Base-by-base conservation (phyloP, 2,113 vertebrate genomes). In the Paedocypris sp. region DNA sequence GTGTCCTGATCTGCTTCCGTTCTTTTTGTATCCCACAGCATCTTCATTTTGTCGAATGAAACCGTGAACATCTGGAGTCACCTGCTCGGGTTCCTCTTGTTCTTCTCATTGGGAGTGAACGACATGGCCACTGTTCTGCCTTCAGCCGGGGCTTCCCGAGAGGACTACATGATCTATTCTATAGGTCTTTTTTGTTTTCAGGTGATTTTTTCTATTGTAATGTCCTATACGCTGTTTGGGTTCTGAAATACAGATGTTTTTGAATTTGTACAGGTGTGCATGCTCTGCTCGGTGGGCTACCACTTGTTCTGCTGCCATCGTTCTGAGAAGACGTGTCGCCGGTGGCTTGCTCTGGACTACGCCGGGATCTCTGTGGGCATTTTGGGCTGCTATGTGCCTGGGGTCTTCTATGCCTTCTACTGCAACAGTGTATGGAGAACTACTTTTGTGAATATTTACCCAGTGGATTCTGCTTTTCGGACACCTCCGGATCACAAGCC, bases 41-140 rank as follows among this genome's bases (percentile, higher is more conserved):
- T 99, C 67, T 98, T 97, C 65, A 89, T 97, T 52, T 75, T 99
- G 68, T 98, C 93, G 73, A 98, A 99, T 74, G 95, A 99, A 77
- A 95, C 92, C 0, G 89, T 98, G 60, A 99, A 98, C 69, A 99
- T 99, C 77, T 99, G 94, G 95, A 98, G 90, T 80, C 95, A 99
- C 73, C 82, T 99, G 54, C 78, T 99, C 28, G 95, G 95, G 22
- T 99, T 99, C 71, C 38, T 95, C 38, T 85, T 98, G 41, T 99
- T 99, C 81, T 93, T 99, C 75, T 75, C 76, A 1, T 73, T 98
- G 68, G 93, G 88, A 20, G 86, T 99, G 62, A 91, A 94, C 7
- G 92, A 97, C 75, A 80, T 95, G 80, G 87, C 82, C 2, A 79
- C 84, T 0, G 87, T 94, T 2, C 82, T 99, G 73, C 95, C 94